These are phyloP conservation scores for Eulacestoma nigropectus DNA, from an alignment of 2,113 vertebrate genomes.

Conservation along the genomic window DNA sequence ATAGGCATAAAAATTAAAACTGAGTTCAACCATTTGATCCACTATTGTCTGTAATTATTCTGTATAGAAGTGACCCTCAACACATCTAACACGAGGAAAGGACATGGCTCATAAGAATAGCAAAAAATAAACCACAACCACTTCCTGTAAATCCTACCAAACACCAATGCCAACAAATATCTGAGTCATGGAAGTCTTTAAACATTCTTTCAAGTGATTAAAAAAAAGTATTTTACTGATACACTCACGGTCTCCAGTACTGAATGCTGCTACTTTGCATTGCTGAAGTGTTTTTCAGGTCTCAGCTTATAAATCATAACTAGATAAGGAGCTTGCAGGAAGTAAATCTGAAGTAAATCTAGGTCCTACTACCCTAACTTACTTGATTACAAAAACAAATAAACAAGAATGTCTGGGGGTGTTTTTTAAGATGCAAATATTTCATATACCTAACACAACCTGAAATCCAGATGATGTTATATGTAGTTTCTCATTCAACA, in stretches of 20 bases:
- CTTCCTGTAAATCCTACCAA: background rate
- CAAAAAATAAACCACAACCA: background rate
- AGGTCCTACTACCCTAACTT: background rate
- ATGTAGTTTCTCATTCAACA: background rate
- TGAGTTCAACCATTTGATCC: background rate
- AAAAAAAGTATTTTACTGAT: background rate
- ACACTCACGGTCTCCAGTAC: background rate
- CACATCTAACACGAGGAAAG: background rate
- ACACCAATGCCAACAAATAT: background rate
- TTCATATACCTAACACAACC: background rate
- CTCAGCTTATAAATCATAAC: background rate
- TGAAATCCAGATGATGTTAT: background rate
- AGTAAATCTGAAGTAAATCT: background rate
- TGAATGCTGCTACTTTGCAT: background rate
- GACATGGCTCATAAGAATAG: background rate
- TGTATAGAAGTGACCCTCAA: background rate
- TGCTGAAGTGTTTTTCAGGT: background rate
- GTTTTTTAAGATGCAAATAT: background rate
- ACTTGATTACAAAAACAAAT: background rate
- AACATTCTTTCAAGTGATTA: background rate
- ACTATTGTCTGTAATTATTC: background rate
- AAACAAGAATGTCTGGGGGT: background rate
- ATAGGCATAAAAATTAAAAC: background rate
- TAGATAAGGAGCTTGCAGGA: background rate
- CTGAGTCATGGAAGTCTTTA: background rate